These are phyloP conservation scores for Plebejus argus DNA, from an alignment of 2,888 invertebrate species.

Conservation along the genomic window DNA sequence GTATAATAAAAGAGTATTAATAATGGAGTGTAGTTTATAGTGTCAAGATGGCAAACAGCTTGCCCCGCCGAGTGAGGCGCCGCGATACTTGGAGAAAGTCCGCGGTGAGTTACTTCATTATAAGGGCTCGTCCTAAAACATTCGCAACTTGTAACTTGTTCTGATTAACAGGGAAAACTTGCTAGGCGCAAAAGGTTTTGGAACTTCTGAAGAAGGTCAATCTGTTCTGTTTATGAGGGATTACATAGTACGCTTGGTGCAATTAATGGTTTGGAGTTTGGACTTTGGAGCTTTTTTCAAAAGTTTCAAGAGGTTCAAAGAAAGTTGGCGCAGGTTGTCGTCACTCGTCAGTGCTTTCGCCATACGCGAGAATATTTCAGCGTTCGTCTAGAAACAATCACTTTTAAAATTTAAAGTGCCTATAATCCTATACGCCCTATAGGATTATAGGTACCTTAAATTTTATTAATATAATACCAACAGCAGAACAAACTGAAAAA, in stretches of 20 bases:
- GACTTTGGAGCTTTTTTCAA: too few relatives aligned
- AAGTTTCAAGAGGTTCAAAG: background rate
- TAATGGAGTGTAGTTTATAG: conserved; percentile 16
- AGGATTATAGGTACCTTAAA: too few relatives aligned
- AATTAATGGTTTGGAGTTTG: background rate
- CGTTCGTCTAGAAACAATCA: background rate
- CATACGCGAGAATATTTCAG: background rate
- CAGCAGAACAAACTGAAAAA: too few relatives aligned
- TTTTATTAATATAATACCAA: too few relatives aligned
- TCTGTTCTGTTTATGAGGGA: background rate
- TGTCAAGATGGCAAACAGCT: conserved; percentile 56
- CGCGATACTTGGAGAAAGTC: conserved; percentile 69
- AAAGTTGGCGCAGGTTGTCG: background rate
- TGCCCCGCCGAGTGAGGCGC: conserved; percentile 61
- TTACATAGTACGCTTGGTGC: background rate
- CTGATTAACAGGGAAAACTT: background rate
- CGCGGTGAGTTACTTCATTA: conserved; percentile 57
- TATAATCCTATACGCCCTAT: too few relatives aligned
- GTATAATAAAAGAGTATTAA: background rate
- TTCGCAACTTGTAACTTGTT: background rate
- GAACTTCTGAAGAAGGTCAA: background rate
- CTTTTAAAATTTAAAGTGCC: too few relatives aligned
- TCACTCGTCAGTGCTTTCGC: background rate
- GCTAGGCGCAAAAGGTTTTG: background rate
- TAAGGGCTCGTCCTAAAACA: background rate